Percentiles rank a stretch among this genome's conserved stretches.
Conservation (phyloP, 2,797 vertebrate genomes). For the Hipposideros larvatus region DNA sequence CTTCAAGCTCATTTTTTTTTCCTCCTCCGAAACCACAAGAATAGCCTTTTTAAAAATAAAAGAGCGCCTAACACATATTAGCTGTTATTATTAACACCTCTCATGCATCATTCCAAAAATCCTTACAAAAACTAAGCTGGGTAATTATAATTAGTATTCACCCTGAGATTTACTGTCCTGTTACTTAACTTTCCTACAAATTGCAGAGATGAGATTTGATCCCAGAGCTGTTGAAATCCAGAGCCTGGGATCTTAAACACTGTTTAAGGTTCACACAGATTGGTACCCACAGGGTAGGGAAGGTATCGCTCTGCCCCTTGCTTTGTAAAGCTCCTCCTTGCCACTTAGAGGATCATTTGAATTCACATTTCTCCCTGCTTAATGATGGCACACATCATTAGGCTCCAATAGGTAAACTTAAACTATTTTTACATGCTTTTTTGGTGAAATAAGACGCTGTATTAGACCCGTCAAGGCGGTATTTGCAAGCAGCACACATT, state of each 20-base stretch:
- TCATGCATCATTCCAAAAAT: neutral
- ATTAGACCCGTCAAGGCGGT: slow-evolving; percentile 41
- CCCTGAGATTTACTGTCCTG: neutral
- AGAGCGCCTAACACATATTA: slow-evolving; percentile 6
- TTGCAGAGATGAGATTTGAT: slow-evolving; percentile 12
- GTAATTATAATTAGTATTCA: neutral
- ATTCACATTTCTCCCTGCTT: slow-evolving; percentile 67
- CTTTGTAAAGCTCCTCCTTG: slow-evolving; percentile 10
- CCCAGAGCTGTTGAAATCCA: neutral
- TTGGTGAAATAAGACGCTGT: slow-evolving; percentile 69
- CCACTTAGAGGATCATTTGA: slow-evolving; percentile 56
- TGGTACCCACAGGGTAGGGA: neutral
- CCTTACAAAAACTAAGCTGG: neutral
- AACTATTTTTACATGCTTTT: slow-evolving; percentile 73
- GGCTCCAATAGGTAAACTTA: slow-evolving; percentile 65
- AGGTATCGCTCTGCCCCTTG: neutral
- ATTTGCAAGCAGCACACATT: neutral
- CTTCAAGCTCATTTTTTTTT: slow-evolving; percentile 25
- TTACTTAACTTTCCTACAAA: neutral
- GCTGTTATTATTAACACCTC: slow-evolving; percentile 21
- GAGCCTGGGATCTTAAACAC: neutral
- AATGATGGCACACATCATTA: slow-evolving; percentile 73
- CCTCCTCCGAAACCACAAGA: neutral
- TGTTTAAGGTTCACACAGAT: neutral
- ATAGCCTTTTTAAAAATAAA: slow-evolving; percentile 48